Percentiles rank a stretch among this genome's conserved stretches.
These are phyloP conservation scores for Noctua pronuba DNA, from an alignment of 2,888 invertebrate genomes.

Conservation along the genomic window DNA sequence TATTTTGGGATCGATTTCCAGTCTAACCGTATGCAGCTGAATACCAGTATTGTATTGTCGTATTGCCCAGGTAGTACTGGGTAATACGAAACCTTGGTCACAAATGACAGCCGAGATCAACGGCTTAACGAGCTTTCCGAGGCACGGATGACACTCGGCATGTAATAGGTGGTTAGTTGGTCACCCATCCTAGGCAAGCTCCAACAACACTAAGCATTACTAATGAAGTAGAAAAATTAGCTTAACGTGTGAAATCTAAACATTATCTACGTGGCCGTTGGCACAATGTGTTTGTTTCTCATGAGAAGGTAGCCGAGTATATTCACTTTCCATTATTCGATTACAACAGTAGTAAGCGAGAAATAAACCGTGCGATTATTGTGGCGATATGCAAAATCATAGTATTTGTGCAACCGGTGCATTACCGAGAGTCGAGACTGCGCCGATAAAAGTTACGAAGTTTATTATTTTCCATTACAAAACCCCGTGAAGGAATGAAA, in stretches of 20 bases:
- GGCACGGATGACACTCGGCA: background rate
- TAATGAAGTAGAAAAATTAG: too few species aligned
- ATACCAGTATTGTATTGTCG: background rate
- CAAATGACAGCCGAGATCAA: background rate
- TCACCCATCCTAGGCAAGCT: background rate
- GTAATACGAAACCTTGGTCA: background rate
- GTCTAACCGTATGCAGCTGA: background rate
- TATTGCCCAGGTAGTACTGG: background rate
- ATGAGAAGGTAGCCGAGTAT: slow-evolving; percentile 67
- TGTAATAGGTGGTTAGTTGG: background rate
- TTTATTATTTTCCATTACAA: slow-evolving; percentile 35
- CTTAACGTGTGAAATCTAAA: slow-evolving; percentile 64
- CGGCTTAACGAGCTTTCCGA: background rate
- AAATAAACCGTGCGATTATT: slow-evolving; percentile 63
- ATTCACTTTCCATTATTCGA: slow-evolving; percentile 69
- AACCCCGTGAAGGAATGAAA: slow-evolving; percentile 5
- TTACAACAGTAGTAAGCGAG: slow-evolving; percentile 65
- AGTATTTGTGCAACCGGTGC: slow-evolving; percentile 52
- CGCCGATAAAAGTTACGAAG: slow-evolving; percentile 48
- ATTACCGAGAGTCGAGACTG: slow-evolving; percentile 24
- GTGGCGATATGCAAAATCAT: slow-evolving; percentile 62
- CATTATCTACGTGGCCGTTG: slow-evolving; percentile 53
- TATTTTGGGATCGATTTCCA: background rate
- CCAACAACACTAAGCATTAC: too few species aligned
- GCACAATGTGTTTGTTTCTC: slow-evolving; percentile 68